A percentile compares a stretch with the other conserved stretches of the same genome.
Evolutionary conservation across 53 echinoderm and acorn worm genomes (phyloP).

Genomic region (Echinometra lucunter): DNA sequence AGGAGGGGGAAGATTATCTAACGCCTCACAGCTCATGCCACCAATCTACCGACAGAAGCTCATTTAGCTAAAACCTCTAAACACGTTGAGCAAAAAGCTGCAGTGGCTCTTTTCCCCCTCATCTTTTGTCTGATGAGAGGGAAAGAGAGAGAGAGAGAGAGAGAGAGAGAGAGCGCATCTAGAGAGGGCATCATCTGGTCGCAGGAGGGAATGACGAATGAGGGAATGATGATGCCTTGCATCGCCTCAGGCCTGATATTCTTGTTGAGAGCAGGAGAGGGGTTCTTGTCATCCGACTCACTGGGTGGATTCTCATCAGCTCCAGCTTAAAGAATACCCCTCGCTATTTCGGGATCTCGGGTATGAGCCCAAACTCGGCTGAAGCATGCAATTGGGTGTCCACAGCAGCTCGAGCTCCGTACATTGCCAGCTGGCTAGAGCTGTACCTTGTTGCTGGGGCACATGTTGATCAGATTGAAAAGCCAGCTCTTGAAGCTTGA

Average conservation of each 20-base stretch:
- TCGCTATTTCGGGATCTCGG: too few relatives aligned
- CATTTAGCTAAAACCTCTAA: slow-evolving; percentile 24
- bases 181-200: slow-evolving; percentile 4
- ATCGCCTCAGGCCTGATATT: slow-evolving; percentile 48
- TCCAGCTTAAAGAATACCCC: too few relatives aligned
- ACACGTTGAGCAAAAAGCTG: slow-evolving; percentile 22
- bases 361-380: too few relatives aligned
- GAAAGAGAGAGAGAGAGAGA: too few relatives aligned
- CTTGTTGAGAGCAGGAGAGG: not conserved
- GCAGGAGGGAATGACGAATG: not conserved
- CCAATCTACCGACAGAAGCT: slow-evolving; percentile 31
- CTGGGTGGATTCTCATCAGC: too few relatives aligned
- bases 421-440: too few relatives aligned
- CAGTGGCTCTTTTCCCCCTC: slow-evolving; percentile 10
- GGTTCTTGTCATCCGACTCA: slow-evolving; percentile 5
- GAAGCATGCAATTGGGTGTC: too few relatives aligned
- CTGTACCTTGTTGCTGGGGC: too few relatives aligned
- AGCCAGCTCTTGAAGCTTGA: too few relatives aligned
- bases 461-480: too few relatives aligned
- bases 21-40: not conserved
- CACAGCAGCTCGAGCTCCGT: too few relatives aligned
- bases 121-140: slow-evolving; percentile 4
- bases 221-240: slow-evolving; percentile 12
- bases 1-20: not conserved
- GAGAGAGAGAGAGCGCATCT: too few relatives aligned